phyloP scores from a whole-genome alignment of 2,888 invertebrate species.

The Drosophila pseudotalamancana region DNA sequence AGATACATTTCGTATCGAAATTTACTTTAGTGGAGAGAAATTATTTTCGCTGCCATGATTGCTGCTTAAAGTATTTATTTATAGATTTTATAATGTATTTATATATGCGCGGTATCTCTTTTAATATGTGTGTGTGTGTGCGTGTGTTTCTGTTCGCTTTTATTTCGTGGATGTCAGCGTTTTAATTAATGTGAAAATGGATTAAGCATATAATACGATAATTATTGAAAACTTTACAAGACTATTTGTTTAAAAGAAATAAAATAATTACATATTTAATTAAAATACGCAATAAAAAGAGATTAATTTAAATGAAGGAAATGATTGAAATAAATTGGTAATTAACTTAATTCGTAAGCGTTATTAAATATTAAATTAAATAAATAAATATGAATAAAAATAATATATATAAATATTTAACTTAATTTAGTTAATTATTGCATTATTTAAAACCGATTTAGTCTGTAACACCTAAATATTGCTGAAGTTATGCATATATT shows the following conservation, averaged over 20 bases:
- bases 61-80: neutral
- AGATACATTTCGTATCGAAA: neutral
- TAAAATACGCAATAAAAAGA: neutral
- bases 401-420: too few species aligned
- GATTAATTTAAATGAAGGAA: too few species aligned
- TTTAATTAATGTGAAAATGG: neutral
- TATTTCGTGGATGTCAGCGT: neutral
- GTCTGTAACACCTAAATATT: too few species aligned
- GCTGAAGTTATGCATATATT: too few species aligned
- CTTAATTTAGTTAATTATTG: too few species aligned
- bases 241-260: neutral
- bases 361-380: too few species aligned
- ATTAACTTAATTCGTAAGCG: too few species aligned
- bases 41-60: neutral
- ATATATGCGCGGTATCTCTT: neutral
- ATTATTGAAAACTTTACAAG: too few species aligned
- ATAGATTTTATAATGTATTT: constrained; percentile 1
- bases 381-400: too few species aligned
- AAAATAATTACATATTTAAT: neutral
- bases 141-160: neutral
- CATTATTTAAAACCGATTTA: too few species aligned
- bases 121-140: neutral
- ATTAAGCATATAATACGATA: neutral
- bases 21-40: neutral
- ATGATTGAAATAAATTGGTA: too few species aligned